phyloP scores from a whole-genome alignment of 2,797 vertebrate genomes.

The Menidia menidia region DNA sequence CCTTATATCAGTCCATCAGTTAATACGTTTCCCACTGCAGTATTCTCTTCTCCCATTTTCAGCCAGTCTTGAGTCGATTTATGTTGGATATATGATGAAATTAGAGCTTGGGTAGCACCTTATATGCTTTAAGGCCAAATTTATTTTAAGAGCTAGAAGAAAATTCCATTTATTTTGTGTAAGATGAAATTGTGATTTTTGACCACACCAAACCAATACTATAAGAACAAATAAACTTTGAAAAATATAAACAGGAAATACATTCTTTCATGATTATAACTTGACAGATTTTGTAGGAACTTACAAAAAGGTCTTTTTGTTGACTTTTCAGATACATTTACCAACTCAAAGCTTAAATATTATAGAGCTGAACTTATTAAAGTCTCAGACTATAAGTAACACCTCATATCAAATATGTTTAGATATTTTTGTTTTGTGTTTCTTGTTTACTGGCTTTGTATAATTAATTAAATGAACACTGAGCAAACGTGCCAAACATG shows the following conservation, averaged over 20 bases:
- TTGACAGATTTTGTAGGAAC: not conserved
- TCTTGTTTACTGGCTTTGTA: too few relatives aligned
- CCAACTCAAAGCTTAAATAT: not conserved
- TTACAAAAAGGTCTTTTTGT: too few relatives aligned
- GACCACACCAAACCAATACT: conserved; percentile 22
- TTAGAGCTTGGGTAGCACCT: conserved; percentile 34
- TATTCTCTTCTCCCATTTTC: conserved; percentile 56
- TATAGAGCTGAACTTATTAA: not conserved
- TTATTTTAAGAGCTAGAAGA: conserved; percentile 71
- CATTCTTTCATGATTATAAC: conserved; percentile 9
- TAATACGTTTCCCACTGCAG: conserved; percentile 54
- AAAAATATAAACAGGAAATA: not conserved
- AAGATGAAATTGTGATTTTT: conserved; percentile 58
- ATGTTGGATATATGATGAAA: conserved; percentile 66
- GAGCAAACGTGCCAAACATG: too few relatives aligned
- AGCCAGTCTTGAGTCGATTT: conserved; percentile 61
- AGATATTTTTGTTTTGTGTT: too few relatives aligned
- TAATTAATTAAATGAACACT: too few relatives aligned
- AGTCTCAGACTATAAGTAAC: not conserved
- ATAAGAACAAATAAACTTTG: not conserved
- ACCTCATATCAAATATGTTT: too few relatives aligned
- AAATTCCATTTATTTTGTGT: conserved; percentile 68
- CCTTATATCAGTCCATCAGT: conserved; percentile 62
- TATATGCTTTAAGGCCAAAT: conserved; percentile 65
- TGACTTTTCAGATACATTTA: not conserved